A percentile compares a stretch with the other conserved stretches of the same genome.
These are phyloP conservation scores for Phthorimaea operculella DNA, from an alignment of 1,140 invertebrate genomes.

Conservation along the genomic window DNA sequence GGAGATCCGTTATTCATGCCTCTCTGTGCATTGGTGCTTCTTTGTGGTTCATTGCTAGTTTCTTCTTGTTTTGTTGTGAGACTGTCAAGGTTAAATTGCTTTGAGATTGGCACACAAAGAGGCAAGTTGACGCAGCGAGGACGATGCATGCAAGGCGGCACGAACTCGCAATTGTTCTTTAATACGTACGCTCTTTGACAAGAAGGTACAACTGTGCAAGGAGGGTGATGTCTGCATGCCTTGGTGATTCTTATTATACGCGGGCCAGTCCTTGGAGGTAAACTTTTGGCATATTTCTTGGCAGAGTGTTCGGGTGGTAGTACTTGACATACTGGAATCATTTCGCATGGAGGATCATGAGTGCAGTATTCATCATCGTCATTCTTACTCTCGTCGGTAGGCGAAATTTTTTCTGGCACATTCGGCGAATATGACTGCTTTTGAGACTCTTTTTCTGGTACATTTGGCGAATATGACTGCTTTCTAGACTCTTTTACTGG, in stretches of 20 bases:
- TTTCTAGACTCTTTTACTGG: too few species aligned
- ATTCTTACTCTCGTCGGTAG: too few species aligned
- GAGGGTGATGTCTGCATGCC: conserved; percentile 54
- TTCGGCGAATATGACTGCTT: neutral
- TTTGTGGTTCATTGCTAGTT: too few species aligned
- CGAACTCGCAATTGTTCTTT: conserved; percentile 51
- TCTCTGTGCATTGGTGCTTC: too few species aligned
- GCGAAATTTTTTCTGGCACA: neutral
- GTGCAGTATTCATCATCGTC: conserved; percentile 30
- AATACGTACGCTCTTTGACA: conserved; percentile 49
- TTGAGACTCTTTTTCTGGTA: too few species aligned
- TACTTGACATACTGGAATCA: conserved; percentile 48
- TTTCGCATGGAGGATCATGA: conserved; percentile 44
- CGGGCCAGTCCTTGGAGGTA: conserved; percentile 21
- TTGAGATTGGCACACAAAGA: conserved; percentile 43
- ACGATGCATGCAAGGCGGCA: conserved; percentile 47
- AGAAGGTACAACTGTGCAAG: conserved; percentile 50
- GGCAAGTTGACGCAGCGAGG: conserved; percentile 55
- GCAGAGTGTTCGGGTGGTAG: conserved; percentile 30
- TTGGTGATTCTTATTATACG: conserved; percentile 48
- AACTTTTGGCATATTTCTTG: conserved; percentile 25
- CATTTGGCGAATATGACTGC: neutral
- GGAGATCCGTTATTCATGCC: neutral
- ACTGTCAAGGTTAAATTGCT: conserved; percentile 9
- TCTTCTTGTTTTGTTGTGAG: neutral